Conservation (phyloP, 2,113 vertebrate species). For the Poeciliopsis turrubarensis region DNA sequence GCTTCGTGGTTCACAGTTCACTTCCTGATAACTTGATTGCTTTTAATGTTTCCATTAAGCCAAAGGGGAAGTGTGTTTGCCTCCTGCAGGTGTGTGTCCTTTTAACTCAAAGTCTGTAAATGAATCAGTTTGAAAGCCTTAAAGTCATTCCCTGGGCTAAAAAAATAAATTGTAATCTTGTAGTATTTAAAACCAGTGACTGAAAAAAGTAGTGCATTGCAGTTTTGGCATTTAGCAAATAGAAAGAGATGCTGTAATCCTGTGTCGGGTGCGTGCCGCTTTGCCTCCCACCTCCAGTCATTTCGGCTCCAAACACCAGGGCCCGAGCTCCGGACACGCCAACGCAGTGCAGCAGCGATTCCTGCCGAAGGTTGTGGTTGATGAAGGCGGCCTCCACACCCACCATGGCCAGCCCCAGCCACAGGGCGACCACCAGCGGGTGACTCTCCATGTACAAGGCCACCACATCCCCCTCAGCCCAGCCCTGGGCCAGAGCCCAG, state of each 20-base stretch:
- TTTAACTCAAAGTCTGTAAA: background rate
- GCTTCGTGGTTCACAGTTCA: background rate
- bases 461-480: conserved; percentile 81
- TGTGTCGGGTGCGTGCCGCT: background rate
- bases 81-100: background rate
- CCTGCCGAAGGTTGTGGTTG: conserved; percentile 84
- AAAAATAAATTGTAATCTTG: background rate
- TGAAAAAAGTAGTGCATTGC: background rate
- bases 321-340: conserved; percentile 79
- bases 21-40: background rate
- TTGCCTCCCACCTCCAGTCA: conserved; percentile 47
- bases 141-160: background rate
- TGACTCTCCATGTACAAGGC: conserved; percentile 87
- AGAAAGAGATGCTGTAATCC: background rate
- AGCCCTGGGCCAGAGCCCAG: conserved; percentile 80
- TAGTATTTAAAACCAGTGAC: background rate
- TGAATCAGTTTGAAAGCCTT: background rate
- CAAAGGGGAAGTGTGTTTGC: background rate
- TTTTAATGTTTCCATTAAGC: background rate
- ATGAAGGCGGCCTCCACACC: conserved; percentile 86
- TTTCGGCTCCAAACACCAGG: conserved; percentile 81
- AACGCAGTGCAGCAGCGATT: conserved; percentile 84
- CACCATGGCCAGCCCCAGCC: conserved; percentile 88
- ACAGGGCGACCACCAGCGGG: conserved; percentile 83
- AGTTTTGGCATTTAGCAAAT: background rate